Conservation (phyloP, 2,888 invertebrate genomes). For the Phytoseiulus persimilis region DNA sequence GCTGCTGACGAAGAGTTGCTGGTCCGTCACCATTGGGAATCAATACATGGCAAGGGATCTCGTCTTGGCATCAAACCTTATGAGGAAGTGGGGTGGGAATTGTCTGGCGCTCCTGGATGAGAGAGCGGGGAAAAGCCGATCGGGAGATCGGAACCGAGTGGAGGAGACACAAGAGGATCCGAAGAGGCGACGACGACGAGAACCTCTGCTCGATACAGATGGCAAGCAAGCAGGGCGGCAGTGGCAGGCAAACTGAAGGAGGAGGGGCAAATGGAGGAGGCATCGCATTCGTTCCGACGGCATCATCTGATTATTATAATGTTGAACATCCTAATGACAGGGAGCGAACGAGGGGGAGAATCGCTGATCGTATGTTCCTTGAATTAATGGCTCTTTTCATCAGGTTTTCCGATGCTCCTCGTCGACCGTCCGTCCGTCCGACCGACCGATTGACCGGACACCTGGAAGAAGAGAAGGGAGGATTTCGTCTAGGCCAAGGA, state of each 20-base stretch:
- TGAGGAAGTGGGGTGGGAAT: neutral
- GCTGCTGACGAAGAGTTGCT: neutral
- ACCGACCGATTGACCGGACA: too few relatives aligned
- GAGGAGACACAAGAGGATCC: neutral
- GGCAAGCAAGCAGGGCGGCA: neutral
- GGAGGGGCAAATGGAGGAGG: neutral
- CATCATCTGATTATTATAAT: neutral
- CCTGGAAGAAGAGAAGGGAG: neutral
- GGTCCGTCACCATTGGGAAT: conserved; percentile 5
- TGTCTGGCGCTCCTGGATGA: neutral
- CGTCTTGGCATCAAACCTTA: neutral
- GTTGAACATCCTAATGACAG: neutral
- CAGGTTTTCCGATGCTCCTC: neutral
- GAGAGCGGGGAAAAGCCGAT: neutral
- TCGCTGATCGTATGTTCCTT: neutral
- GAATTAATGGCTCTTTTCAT: neutral
- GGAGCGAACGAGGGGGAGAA: neutral
- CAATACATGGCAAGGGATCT: neutral
- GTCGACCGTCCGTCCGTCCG: neutral
- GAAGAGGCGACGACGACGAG: neutral
- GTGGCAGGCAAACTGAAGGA: neutral
- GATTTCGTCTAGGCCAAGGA: neutral
- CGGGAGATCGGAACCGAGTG: neutral
- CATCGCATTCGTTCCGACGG: neutral
- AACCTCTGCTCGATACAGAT: neutral